A percentile compares a stretch with the other conserved stretches of the same genome.
Evolutionary conservation across 53 echinoderm and acorn worm genomes (phyloP).

Genomic region (Holothuria leucospilota): DNA sequence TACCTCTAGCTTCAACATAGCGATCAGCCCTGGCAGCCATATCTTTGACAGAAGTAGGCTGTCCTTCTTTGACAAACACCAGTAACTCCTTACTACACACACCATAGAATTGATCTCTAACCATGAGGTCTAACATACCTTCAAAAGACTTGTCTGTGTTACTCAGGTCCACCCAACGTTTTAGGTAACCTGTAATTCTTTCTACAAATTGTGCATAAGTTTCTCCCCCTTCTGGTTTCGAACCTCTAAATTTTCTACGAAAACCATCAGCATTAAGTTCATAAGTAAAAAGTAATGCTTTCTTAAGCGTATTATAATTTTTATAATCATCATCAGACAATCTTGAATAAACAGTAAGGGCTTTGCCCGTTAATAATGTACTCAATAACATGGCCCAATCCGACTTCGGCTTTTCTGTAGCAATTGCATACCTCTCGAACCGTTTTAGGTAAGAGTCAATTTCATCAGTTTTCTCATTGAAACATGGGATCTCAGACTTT

Average conservation of each 20-base stretch:
- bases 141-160: constrained; percentile 14
- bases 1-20: constrained; percentile 64
- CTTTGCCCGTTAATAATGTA: constrained; percentile 22
- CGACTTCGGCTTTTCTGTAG: no score
- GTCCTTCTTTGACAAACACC: constrained; percentile 68
- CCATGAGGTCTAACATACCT: constrained; percentile 51
- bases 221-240: constrained; percentile 27
- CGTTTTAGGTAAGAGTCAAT: constrained; percentile 71
- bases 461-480: constrained; percentile 60
- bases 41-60: constrained; percentile 37
- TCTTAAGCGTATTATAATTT: constrained; percentile 50
- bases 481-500: no score
- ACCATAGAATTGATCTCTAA: background rate
- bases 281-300: constrained; percentile 49
- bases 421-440: constrained; percentile 46
- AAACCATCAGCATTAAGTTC: constrained; percentile 66
- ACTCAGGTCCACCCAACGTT: constrained; percentile 71
- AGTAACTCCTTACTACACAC: constrained; percentile 58
- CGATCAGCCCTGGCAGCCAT: constrained; percentile 59
- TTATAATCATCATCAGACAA: constrained; percentile 56
- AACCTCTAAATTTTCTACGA: constrained; percentile 65
- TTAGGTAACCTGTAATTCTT: constrained; percentile 42
- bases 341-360: constrained; percentile 63
- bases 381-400: no score
- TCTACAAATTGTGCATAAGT: constrained; percentile 54